phyloP scores from a whole-genome alignment of 1,140 invertebrate species.

The Hypothenemus hampei region DNA sequence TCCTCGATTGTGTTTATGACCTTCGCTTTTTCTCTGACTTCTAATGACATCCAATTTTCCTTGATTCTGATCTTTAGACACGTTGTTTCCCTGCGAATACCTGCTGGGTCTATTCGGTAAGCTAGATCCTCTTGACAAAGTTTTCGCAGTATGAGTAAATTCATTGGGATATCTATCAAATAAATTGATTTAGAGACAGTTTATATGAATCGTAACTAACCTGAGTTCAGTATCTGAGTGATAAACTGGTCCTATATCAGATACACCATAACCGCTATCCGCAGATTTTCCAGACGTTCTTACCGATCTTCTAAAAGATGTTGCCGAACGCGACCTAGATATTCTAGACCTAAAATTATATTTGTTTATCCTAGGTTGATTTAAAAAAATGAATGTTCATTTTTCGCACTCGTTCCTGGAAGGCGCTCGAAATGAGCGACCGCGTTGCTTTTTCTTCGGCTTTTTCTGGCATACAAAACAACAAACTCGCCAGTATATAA shows the following conservation, averaged over 20 bases:
- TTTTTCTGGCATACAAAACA: slow-evolving; percentile 82
- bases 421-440: slow-evolving; percentile 37
- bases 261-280: slow-evolving; percentile 51
- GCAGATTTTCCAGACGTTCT: slow-evolving; percentile 66
- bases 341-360: slow-evolving; percentile 37
- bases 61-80: background rate
- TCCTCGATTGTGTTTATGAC: slow-evolving; percentile 16
- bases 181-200: background rate
- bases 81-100: background rate
- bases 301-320: slow-evolving; percentile 58
- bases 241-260: slow-evolving; percentile 44
- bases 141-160: background rate
- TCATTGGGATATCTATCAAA: slow-evolving; percentile 47
- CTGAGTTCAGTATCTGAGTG: slow-evolving; percentile 58
- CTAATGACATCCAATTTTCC: background rate
- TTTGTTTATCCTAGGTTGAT: background rate
- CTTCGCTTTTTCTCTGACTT: background rate
- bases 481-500: slow-evolving; percentile 84
- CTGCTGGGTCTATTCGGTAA: slow-evolving; percentile 35
- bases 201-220: slow-evolving; percentile 31
- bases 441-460: slow-evolving; percentile 57
- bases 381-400: background rate
- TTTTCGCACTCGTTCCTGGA: slow-evolving; percentile 21
- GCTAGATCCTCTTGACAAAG: slow-evolving; percentile 24
- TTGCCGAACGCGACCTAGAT: slow-evolving; percentile 46